Evolutionary conservation across 2,113 vertebrate genomes (phyloP).

Genomic region (Genyomyrus donnyi): DNA sequence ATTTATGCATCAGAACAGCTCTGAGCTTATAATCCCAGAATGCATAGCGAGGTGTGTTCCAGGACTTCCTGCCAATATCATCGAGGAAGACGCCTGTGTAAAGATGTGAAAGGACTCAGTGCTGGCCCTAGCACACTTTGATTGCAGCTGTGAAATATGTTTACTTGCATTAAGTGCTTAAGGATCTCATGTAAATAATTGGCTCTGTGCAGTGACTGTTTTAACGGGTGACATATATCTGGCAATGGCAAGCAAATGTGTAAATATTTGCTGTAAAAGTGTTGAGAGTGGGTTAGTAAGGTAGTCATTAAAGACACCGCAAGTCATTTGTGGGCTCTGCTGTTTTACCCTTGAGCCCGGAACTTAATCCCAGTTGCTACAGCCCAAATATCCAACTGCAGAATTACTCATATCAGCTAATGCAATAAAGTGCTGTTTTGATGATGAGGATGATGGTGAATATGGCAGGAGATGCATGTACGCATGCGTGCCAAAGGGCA

Average conservation of each 20-base stretch:
- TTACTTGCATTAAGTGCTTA: neutral
- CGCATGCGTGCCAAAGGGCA: neutral
- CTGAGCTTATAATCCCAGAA: neutral
- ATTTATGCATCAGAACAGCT: neutral
- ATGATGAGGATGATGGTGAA: neutral
- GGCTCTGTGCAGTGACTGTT: neutral
- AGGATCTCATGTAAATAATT: neutral
- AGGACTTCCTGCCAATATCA: neutral
- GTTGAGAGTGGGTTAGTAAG: neutral
- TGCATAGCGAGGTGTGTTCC: neutral
- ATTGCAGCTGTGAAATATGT: conserved; percentile 4
- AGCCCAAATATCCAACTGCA: neutral
- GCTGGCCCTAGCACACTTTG: neutral
- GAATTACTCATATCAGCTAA: neutral
- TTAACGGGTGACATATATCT: neutral
- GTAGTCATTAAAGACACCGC: neutral
- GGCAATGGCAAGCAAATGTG: neutral
- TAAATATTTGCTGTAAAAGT: conserved; percentile 7
- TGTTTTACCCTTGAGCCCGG: neutral
- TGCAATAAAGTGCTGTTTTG: neutral
- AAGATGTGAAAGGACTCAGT: neutral
- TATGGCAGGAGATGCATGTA: neutral
- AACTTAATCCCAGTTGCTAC: neutral
- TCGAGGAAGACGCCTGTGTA: neutral
- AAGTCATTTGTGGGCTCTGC: neutral